phyloP scores from a whole-genome alignment of 2,113 vertebrate species.

The Sander vitreus region DNA sequence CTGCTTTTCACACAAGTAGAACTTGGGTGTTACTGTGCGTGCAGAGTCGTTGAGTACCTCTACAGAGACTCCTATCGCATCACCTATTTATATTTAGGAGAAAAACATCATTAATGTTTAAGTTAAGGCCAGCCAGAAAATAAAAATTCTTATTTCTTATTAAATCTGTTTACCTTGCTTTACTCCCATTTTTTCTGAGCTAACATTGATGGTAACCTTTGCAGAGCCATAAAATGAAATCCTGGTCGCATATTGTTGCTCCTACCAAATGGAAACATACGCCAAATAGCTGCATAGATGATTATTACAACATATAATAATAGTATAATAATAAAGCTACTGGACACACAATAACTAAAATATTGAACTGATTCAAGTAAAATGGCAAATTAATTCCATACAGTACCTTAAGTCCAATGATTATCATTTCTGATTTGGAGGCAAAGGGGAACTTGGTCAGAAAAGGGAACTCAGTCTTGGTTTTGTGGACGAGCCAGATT shows the following conservation, averaged over 20 bases:
- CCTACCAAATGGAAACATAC: slow-evolving; percentile 50
- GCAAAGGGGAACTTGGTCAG: slow-evolving; percentile 76
- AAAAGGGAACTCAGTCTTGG: slow-evolving; percentile 73
- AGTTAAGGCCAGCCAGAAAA: not conserved
- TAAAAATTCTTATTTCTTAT: not conserved
- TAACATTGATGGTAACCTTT: slow-evolving; percentile 71
- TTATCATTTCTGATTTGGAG: slow-evolving; percentile 76
- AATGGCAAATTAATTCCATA: not conserved
- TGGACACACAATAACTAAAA: not conserved
- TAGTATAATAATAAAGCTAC: not conserved
- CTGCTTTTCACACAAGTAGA: slow-evolving; percentile 78
- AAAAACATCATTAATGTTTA: not conserved
- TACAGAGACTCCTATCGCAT: slow-evolving; percentile 64
- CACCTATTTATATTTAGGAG: slow-evolving; percentile 48
- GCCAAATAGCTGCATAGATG: not conserved
- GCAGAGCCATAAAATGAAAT: slow-evolving; percentile 71
- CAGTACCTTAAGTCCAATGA: slow-evolving; percentile 74
- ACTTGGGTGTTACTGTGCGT: slow-evolving; percentile 58
- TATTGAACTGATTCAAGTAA: not conserved
- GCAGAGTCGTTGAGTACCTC: slow-evolving; percentile 71
- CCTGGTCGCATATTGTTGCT: slow-evolving; percentile 69
- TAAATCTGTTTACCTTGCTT: slow-evolving; percentile 69
- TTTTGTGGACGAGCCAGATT: slow-evolving; percentile 75
- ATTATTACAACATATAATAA: not conserved
- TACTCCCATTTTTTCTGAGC: slow-evolving; percentile 74